Base-by-base conservation (phyloP, 2,797 vertebrate species). In the Antennarius maculatus region DNA sequence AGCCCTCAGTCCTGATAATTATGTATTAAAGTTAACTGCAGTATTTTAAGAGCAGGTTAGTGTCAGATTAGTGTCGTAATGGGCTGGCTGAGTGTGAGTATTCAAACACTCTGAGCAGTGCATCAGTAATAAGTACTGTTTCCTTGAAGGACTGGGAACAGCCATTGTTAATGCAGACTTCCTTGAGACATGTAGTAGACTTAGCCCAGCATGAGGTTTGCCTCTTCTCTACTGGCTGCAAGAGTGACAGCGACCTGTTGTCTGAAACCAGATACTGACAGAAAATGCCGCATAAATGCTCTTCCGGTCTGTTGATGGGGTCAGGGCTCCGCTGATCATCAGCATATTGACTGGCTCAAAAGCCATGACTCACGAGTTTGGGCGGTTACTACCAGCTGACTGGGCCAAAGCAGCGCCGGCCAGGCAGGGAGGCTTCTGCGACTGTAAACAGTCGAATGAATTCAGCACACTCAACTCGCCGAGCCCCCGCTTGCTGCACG, bases 311-410 rank as follows among this genome's bases (percentile, higher is more conserved):
- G 61, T 88, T 92, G 76, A 84, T 80, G 81, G 78, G 85, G 77
- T 89, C 90, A 82, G 65, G 62, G 17, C 79, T 69, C 66, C 7
- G 43, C 64, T 74, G 86, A 90, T 89, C 76, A 90, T 84, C 13
- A 60, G 39, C 60, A 0, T 80, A 91, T 91, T 63, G 90, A 91
- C 88, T 65, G 70, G 79, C 55, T 72, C 29, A 71, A 77, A 81
- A 28, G 28, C 85, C 31, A 86, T 86, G 88, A 89, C 51, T 91
- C 88, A 86, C 87, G 81, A 67, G 77, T 80, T 75, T 54, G 31
- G 58, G 71, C 76, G 5, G 53, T 48, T 34, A 54, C 61, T 71
- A 69, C 62, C 61, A 15, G 74, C 82, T 80, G 86, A 72, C 65
- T 83, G 56, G n/a, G 61, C 64, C 56, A 15, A 61, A 66, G 57